Base-by-base conservation (phyloP, 2,113 vertebrate species). In the Thermophis baileyi region DNA sequence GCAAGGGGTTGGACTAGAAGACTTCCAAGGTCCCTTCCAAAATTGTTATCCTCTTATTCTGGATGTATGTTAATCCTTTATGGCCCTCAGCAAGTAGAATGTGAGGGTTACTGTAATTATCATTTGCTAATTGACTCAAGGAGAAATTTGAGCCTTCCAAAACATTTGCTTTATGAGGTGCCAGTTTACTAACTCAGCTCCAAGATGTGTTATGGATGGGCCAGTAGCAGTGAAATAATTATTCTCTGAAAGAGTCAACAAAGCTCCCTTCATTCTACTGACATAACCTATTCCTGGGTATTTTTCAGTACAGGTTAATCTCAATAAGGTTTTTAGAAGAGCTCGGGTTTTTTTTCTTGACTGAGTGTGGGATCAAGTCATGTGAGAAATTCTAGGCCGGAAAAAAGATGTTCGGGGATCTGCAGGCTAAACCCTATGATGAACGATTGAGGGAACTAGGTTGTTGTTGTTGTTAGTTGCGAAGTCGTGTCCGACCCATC, bases 91-190 rank as follows among this genome's bases (percentile, higher is more conserved):
- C 92, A 94, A 92, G 63, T 40, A 90, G 47, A 92, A 51, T 92
- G 91, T 90, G 91, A 92, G 69, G 93, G 85, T 95, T 96, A 93
- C 91, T 87, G n/a, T 94, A 94, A 95, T 95, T 95, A 89, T 85
- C 63, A 95, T 96, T 96, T 97, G 93, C 95, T 96, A 94, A 95
- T 90, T 95, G 93, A 95, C 90, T 96, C 94, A 94, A 60, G 95
- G 95, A 94, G 91, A 89, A 95, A 88, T 93, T 91, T 95, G 94
- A 95, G 91, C 96, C 95, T 95, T 94, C 93, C 92, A 91, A 96
- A 94, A 24, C 25, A 50, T 92, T 96, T 87, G 9, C 89, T 8
- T 93, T 96, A 92, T 89, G 57, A 46, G 85, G 3, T 93, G 88
- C 91, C 92, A 92, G 88, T 91, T 74, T 50, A 95, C 90, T 93